phyloP scores from a whole-genome alignment of 2,888 invertebrate genomes.

The Perizoma affinitatum region DNA sequence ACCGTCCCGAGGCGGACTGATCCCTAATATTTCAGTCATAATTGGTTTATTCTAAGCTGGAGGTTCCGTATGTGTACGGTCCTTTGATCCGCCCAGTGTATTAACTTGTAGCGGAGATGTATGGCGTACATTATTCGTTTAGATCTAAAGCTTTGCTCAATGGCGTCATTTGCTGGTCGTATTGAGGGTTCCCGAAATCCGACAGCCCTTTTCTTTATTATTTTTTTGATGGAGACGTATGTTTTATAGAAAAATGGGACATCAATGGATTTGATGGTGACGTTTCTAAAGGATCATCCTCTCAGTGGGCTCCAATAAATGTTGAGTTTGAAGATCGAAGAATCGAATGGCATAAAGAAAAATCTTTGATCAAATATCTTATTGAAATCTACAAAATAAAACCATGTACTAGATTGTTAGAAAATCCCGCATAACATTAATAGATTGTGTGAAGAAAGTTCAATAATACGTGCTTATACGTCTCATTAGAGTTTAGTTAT shows the following conservation, averaged over 20 bases:
- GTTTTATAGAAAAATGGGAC: conserved; percentile 29
- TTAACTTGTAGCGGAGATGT: conserved; percentile 78
- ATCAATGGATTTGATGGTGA: conserved; percentile 24
- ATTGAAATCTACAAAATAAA: background rate
- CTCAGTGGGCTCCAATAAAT: conserved; percentile 14
- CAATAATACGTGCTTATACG: no score
- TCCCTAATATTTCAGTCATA: conserved; percentile 85
- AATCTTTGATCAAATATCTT: conserved; percentile 5
- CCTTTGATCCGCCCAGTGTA: conserved; percentile 82
- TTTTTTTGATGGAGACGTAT: conserved; percentile 30
- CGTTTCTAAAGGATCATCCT: conserved; percentile 15
- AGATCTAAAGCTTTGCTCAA: conserved; percentile 71
- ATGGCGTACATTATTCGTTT: conserved; percentile 74
- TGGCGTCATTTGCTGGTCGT: conserved; percentile 63
- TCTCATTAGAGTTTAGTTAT: no score
- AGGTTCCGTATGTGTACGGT: conserved; percentile 72
- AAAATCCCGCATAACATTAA: no score
- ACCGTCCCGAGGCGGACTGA: conserved; percentile 69
- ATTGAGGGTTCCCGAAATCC: conserved; percentile 31
- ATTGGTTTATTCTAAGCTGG: conserved; percentile 84
- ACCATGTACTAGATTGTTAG: no score
- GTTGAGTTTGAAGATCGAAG: conserved; percentile 6
- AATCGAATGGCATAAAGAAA: conserved; percentile 5
- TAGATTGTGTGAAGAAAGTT: no score
- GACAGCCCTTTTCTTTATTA: conserved; percentile 35